Conservation (phyloP, 2,888 invertebrate genomes). For the Frankliniella intonsa region DNA sequence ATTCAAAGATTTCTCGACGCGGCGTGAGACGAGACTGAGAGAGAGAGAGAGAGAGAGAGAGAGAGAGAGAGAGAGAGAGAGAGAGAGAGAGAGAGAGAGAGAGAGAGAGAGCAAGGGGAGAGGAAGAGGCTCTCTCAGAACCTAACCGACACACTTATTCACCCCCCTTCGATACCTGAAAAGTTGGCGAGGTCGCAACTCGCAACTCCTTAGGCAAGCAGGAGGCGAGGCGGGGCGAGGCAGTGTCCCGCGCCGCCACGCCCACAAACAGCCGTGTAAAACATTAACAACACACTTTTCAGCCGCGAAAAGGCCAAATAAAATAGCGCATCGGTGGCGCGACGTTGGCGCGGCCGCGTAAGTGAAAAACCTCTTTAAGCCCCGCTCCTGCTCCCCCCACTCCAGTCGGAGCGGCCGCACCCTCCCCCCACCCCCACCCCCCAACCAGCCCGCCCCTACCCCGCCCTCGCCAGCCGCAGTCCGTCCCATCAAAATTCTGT, state of each 20-base stretch:
- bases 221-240: neutral
- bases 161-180: too few relatives aligned
- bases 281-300: slow-evolving; percentile 6
- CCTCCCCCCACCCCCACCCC: neutral
- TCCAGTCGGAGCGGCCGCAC: neutral
- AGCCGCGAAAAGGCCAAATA: neutral
- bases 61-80: too few relatives aligned
- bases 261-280: neutral
- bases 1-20: neutral
- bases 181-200: neutral
- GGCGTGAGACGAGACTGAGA: too few relatives aligned
- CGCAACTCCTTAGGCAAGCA: neutral
- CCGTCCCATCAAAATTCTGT: slow-evolving; percentile 19
- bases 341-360: neutral
- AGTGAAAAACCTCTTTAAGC: slow-evolving; percentile 24
- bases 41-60: too few relatives aligned
- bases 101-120: too few relatives aligned
- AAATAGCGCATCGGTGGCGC: neutral
- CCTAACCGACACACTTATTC: too few relatives aligned
- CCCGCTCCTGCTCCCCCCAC: neutral
- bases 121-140: too few relatives aligned
- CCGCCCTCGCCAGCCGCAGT: neutral
- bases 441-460: neutral
- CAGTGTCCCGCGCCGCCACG: too few relatives aligned
- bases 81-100: too few relatives aligned